Evolutionary conservation across 2,797 vertebrate species (phyloP), one percentile per base, ranked within the genome.

Genomic region (Labroides dimidiatus): DNA sequence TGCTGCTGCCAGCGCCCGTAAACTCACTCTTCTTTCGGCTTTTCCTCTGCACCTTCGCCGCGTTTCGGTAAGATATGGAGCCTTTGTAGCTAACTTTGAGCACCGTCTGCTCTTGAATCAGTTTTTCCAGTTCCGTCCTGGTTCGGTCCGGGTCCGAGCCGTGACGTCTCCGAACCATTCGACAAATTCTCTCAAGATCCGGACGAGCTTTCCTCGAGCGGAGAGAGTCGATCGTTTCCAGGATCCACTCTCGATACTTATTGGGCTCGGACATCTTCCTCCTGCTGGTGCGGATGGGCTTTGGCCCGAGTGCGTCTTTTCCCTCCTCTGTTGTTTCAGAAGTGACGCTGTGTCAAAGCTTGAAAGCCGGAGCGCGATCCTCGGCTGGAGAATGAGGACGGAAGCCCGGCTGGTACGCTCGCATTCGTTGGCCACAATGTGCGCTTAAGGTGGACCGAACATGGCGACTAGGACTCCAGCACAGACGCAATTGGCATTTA

Each of bases 11-110:
- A 79, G 80, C 74, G 78, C 89, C 87, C 85, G 80, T 84, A 51
- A 90, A 90, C 87, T 94, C 94, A 78, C 84, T 90, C 84, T 86
- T 92, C 79, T 94, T 95, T 84, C 94, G 86, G 88, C 94, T 94
- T 87, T 94, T 95, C 71, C 95, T 91, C 83, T 96, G 95, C 86
- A 95, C 95, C 89, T 95, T 95, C 52, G 95, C 95, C 42, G 95
- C 95, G 92, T 96, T 96, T 69, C 95, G 92, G 89, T 96, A 96
- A 48, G 95, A 96, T 74, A 96, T 96, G 67, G 96, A 96, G 21
- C 96, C 96, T 89, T 96, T 96, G 93, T 96, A 96, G 94, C 94
- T 95, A 92, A 97, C 96, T 93, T 95, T 95, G 59, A 97, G 94
- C 90, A 97, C 96, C 81, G 95, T 95, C 88, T 95, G 95, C 86